Conservation (phyloP, 1,140 invertebrate species). For the Luehdorfia chinensis region DNA sequence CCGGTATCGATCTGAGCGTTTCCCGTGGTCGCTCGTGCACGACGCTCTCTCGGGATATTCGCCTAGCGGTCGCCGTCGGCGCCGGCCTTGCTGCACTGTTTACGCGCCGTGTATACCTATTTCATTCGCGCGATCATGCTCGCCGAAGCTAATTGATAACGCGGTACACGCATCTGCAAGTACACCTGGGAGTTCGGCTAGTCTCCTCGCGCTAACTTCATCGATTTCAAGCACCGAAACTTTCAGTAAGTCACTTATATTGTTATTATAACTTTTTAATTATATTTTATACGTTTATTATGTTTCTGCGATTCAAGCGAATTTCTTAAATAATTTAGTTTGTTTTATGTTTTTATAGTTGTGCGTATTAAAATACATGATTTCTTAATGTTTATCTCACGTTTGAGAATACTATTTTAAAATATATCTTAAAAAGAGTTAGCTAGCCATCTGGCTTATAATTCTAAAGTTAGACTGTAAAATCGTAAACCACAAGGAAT, state of each 20-base stretch:
- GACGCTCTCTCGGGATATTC: conserved; percentile 68
- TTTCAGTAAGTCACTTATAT: conserved; percentile 43
- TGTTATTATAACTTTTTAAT: conserved; percentile 24
- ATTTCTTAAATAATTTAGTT: conserved; percentile 15
- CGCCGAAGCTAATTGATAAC: conserved; percentile 60
- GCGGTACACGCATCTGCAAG: conserved; percentile 42
- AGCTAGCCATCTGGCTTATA: conserved; percentile 73
- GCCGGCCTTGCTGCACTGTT: conserved; percentile 68
- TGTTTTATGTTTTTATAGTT: conserved; percentile 1
- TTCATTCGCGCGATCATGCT: conserved; percentile 60
- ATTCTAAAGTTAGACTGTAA: conserved; percentile 75
- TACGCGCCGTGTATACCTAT: conserved; percentile 57
- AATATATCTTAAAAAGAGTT: conserved; percentile 62
- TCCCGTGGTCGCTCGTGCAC: conserved; percentile 61
- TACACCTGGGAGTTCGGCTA: conserved; percentile 28
- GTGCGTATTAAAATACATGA: too few relatives aligned
- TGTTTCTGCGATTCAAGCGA: conserved; percentile 22
- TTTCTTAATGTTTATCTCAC: conserved; percentile 7
- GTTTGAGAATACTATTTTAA: conserved; percentile 26
- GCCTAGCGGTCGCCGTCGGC: conserved; percentile 65
- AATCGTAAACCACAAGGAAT: conserved; percentile 70
- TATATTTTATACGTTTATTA: conserved; percentile 1
- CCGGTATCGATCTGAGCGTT: conserved; percentile 66
- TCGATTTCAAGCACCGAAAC: conserved; percentile 36
- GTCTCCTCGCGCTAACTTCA: conserved; percentile 28